Base-by-base conservation (phyloP, 2,888 invertebrate species). In the Plebejus anna region DNA sequence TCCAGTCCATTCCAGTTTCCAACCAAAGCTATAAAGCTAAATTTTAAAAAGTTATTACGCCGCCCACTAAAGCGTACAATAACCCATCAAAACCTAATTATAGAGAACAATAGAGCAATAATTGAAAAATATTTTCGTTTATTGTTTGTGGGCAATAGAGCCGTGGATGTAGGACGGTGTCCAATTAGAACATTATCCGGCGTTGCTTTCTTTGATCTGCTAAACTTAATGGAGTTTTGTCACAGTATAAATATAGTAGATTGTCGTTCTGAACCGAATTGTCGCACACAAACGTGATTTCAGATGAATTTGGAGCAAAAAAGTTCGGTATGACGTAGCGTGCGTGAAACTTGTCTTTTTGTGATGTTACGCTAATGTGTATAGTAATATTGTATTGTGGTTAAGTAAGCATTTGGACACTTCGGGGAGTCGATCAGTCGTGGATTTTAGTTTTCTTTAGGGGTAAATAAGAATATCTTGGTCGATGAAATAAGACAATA, bases 121-220 rank as follows among this genome's bases (percentile, higher is more conserved):
- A 76, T 71, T 72, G 71, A 76, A 75, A 76, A 73, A 73, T 75
- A 61, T 75, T 66, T 75, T 75, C 61, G 59, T 61, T 76, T 66
- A 61, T 61, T 75, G 73, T 76, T 73, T 73, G 51, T 42, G 73
- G 51, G 59, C 57, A 57, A 76, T 71, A 70, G 57, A 76, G 57
- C 55, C 38, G 80, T 81, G 83, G 83, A 85, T 85, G 83, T 83
- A 83, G 82, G 85, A 86, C 87, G 86, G 87, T 79, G 83, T 32
- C 66, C 84, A 90, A 90, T 90, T 89, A 90, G 84, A 84, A 84
- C 78, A 82, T 82, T 80, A 80, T 83, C 86, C 84, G 88, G 87
- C 88, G 84, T 82, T 87, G 86, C 88, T 88, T 88, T 89, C 89
- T 88, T 89, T 83, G 83, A 83, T 85, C 88, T 86, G 79, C 81